Evolutionary conservation across 2,888 invertebrate species (phyloP).

Genomic region (Sarcophaga subvicina): DNA sequence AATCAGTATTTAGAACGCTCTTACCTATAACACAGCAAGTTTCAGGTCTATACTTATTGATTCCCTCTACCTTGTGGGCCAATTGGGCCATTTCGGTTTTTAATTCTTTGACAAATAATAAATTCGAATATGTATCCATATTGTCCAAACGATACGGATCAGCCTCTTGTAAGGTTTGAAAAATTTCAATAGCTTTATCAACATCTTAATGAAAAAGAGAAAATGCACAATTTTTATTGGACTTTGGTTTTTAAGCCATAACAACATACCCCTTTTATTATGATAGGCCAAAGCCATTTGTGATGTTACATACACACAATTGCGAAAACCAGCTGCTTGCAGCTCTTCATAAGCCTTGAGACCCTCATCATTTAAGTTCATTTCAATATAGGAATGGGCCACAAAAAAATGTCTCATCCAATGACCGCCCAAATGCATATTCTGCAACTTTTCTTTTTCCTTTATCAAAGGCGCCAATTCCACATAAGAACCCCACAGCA

Average conservation of each 20-base stretch:
- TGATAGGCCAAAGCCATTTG: slow-evolving; percentile 97
- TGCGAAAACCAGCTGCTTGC: slow-evolving; percentile 90
- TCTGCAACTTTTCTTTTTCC: slow-evolving; percentile 89
- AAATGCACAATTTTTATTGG: not conserved
- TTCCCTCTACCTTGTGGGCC: slow-evolving; percentile 95
- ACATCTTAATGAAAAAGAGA: slow-evolving; percentile 85
- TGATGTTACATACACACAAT: slow-evolving; percentile 93
- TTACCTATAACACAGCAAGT: slow-evolving; percentile 97
- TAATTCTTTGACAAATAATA: slow-evolving; percentile 96
- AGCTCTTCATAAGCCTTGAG: slow-evolving; percentile 91
- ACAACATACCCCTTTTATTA: slow-evolving; percentile 90
- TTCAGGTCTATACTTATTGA: slow-evolving; percentile 98
- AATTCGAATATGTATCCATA: slow-evolving; percentile 98
- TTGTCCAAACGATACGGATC: slow-evolving; percentile 98
- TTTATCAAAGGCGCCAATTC: slow-evolving; percentile 93
- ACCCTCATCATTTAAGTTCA: slow-evolving; percentile 95
- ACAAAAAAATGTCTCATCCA: slow-evolving; percentile 98
- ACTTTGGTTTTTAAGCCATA: not conserved
- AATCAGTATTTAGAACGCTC: not conserved
- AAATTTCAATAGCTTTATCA: slow-evolving; percentile 92
- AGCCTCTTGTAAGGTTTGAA: slow-evolving; percentile 90
- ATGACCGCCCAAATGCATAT: slow-evolving; percentile 89
- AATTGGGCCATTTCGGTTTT: slow-evolving; percentile 95
- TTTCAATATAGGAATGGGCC: slow-evolving; percentile 94
- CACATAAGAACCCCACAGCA: slow-evolving; percentile 97